Percentiles rank a stretch among this genome's conserved stretches.
phyloP scores from a whole-genome alignment of 2,888 invertebrate genomes.

The Aphelenchoides bicaudatus region DNA sequence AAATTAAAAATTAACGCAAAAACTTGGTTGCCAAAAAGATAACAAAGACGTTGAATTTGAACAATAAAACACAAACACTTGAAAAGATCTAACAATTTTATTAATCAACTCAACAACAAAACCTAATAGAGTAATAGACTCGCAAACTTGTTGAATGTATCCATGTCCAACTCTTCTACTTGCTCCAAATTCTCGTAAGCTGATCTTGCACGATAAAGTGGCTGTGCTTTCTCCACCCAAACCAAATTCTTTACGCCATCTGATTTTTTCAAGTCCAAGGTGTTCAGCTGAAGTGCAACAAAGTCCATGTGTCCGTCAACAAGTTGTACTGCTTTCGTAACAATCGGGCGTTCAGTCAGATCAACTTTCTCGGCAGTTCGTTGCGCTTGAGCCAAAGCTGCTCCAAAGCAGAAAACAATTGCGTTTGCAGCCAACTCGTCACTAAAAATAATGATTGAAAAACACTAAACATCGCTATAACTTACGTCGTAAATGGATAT shows the following conservation, averaged over 20 bases:
- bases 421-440: slow-evolving; percentile 59
- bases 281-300: slow-evolving; percentile 56
- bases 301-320: slow-evolving; percentile 54
- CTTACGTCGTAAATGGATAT: slow-evolving; percentile 57
- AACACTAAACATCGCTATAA: slow-evolving; percentile 9
- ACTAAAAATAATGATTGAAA: slow-evolving; percentile 30
- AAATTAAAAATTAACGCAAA: not conserved
- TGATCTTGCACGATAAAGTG: slow-evolving; percentile 50
- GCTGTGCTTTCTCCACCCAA: slow-evolving; percentile 54
- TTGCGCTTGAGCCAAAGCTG: slow-evolving; percentile 50
- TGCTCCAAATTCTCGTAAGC: slow-evolving; percentile 47
- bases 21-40: not conserved
- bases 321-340: slow-evolving; percentile 53
- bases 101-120: slow-evolving; percentile 23
- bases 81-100: slow-evolving; percentile 18
- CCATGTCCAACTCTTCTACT: slow-evolving; percentile 51
- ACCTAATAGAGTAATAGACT: slow-evolving; percentile 38
- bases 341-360: slow-evolving; percentile 34
- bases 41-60: not conserved
- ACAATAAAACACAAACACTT: not conserved
- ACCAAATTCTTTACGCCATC: slow-evolving; percentile 49
- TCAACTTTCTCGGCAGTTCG: slow-evolving; percentile 22
- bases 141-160: slow-evolving; percentile 50
- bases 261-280: slow-evolving; percentile 61
- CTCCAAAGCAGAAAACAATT: slow-evolving; percentile 51